These are phyloP conservation scores for Hydrozoanthus tunicans DNA, from an alignment of 64 coral and sea anemone genomes.

Conservation along the genomic window DNA sequence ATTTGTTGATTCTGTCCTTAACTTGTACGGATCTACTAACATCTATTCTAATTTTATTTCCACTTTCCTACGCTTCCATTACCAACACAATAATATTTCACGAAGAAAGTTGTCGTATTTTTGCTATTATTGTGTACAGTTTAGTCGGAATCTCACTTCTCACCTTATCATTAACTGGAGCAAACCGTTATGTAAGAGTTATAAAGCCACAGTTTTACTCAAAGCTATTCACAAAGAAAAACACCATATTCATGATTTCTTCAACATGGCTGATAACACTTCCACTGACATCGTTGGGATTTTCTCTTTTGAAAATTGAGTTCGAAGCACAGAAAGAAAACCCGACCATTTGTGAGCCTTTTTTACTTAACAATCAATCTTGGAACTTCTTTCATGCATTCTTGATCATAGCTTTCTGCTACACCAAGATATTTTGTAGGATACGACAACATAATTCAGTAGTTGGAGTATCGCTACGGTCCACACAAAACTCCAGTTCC, in stretches of 20 bases:
- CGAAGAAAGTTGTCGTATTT: not conserved
- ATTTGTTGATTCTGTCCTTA: slow-evolving; percentile 38
- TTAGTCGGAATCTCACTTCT: slow-evolving; percentile 26
- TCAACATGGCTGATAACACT: not conserved
- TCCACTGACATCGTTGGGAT: not conserved
- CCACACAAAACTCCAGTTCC: not conserved
- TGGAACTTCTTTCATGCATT: not conserved
- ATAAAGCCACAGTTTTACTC: slow-evolving; percentile 27
- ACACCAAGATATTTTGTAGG: not conserved
- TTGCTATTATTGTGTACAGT: not conserved
- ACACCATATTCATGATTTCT: not conserved
- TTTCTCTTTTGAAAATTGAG: not conserved
- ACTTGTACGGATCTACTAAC: slow-evolving; percentile 43
- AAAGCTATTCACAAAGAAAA: slow-evolving; percentile 13
- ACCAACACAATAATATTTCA: slow-evolving; percentile 16
- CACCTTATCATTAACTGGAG: slow-evolving; percentile 46
- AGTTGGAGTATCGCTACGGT: not conserved
- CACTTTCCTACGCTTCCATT: not conserved
- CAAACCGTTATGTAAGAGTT: slow-evolving; percentile 54
- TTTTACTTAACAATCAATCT: not conserved
- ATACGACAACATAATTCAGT: not conserved
- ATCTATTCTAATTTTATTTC: slow-evolving; percentile 15
- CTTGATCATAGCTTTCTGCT: not conserved
- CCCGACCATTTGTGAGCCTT: not conserved
- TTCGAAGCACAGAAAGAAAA: not conserved